Conservation (phyloP, 1,140 invertebrate genomes). For the Adoxophyes honmai region DNA sequence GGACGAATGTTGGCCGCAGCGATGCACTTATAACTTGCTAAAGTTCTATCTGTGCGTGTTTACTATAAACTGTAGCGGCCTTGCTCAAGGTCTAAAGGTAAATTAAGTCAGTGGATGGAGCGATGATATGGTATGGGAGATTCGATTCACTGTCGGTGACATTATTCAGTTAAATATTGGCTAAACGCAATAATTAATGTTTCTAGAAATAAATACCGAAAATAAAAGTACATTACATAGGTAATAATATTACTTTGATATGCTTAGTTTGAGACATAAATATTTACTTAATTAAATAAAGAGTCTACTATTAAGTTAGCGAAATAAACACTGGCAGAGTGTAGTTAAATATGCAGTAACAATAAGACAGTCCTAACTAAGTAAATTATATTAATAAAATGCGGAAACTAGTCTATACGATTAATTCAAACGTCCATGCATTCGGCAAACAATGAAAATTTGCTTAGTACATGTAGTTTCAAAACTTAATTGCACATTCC, state of each 20-base stretch:
- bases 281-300: conserved; percentile 7
- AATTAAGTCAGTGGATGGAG: conserved; percentile 1
- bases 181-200: background rate
- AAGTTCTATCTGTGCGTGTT: too few species aligned
- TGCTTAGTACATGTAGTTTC: background rate
- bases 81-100: too few species aligned
- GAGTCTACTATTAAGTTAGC: conserved; percentile 1
- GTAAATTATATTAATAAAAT: conserved; percentile 55
- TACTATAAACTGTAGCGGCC: too few species aligned
- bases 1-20: conserved; percentile 17
- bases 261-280: conserved; percentile 40
- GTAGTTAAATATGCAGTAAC: conserved; percentile 27
- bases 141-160: conserved; percentile 1
- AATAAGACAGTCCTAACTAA: conserved; percentile 29
- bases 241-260: conserved; percentile 27
- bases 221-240: conserved; percentile 13
- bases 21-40: too few species aligned
- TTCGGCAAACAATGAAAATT: background rate
- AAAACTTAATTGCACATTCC: conserved; percentile 7
- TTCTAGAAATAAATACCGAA: conserved; percentile 17
- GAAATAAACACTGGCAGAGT: conserved; percentile 26
- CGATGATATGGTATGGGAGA: conserved; percentile 12
- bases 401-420: conserved; percentile 52
- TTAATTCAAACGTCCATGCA: conserved; percentile 23
- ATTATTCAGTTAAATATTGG: background rate